Conservation (phyloP, 2,888 invertebrate genomes). For the Halictus quadricinctus region DNA sequence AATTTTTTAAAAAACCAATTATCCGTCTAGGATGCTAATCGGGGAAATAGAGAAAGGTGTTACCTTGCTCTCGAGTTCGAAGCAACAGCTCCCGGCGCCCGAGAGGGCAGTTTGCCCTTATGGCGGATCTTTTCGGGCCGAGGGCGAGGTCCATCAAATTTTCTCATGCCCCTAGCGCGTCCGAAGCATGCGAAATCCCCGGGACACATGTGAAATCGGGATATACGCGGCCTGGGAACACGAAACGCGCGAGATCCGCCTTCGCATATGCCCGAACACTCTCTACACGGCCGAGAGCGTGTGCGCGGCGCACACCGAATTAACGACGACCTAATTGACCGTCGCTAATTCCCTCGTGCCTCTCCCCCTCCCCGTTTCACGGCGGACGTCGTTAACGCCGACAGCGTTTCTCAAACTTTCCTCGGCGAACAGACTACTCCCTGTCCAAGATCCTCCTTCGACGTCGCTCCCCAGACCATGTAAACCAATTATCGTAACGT, state of each 20-base stretch:
- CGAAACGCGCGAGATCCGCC: conserved; percentile 66
- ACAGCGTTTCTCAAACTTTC: conserved; percentile 42
- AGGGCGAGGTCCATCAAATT: conserved; percentile 12
- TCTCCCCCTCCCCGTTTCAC: conserved; percentile 13
- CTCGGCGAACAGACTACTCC: background rate
- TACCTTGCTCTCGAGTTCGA: background rate
- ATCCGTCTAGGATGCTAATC: background rate
- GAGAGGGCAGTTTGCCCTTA: background rate
- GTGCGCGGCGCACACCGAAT: conserved; percentile 58
- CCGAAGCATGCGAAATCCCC: conserved; percentile 3
- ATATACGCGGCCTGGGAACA: conserved; percentile 63
- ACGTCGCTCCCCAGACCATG: background rate
- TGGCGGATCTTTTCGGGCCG: background rate
- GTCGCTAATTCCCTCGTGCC: conserved; percentile 62
- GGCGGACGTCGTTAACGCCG: conserved; percentile 47
- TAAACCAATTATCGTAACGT: background rate
- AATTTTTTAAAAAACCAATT: background rate
- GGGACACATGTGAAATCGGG: conserved; percentile 66
- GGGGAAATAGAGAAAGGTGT: too few species aligned
- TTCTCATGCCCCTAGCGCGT: conserved; percentile 39
- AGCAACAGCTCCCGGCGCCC: background rate
- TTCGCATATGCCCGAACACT: conserved; percentile 62
- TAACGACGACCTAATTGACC: conserved; percentile 68
- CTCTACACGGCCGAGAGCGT: conserved; percentile 28
- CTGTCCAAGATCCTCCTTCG: background rate